These are phyloP conservation scores for Lophotriccus pileatus DNA, from an alignment of 2,797 vertebrate species.

Conservation along the genomic window DNA sequence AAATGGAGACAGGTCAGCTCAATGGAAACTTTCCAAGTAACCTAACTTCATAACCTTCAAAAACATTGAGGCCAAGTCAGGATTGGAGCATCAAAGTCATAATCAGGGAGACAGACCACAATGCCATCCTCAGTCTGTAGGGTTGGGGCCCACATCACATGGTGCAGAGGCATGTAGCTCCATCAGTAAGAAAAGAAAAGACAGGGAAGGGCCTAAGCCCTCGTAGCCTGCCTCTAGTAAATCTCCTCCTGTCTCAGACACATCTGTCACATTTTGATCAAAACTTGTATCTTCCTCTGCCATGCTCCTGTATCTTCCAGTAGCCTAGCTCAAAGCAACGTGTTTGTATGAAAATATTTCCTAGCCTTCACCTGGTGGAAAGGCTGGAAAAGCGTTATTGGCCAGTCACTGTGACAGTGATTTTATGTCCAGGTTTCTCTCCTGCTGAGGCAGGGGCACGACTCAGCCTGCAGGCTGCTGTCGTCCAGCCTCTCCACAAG, in stretches of 20 bases:
- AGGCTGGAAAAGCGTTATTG: background rate
- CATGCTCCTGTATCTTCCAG: background rate
- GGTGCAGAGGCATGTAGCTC: rapidly evolving
- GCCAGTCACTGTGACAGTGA: rapidly evolving
- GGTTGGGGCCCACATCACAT: no score
- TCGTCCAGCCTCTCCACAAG: background rate
- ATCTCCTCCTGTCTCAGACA: background rate
- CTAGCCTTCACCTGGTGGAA: background rate
- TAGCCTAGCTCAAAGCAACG: background rate
- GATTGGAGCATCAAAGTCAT: background rate
- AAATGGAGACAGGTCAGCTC: background rate
- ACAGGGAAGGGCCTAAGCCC: background rate
- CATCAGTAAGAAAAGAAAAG: background rate
- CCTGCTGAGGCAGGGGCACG: background rate
- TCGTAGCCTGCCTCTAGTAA: background rate
- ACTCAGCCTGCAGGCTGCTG: background rate
- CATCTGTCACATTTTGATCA: background rate
- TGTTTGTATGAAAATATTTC: background rate
- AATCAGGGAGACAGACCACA: background rate
- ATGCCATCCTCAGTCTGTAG: background rate
- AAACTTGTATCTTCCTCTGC: background rate
- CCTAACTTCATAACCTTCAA: background rate
- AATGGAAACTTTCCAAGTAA: background rate
- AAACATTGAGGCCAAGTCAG: background rate
- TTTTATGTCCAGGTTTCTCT: background rate